These are phyloP conservation scores for Corynorhinus townsendii DNA, from an alignment of 2,113 vertebrate species.

Conservation along the genomic window DNA sequence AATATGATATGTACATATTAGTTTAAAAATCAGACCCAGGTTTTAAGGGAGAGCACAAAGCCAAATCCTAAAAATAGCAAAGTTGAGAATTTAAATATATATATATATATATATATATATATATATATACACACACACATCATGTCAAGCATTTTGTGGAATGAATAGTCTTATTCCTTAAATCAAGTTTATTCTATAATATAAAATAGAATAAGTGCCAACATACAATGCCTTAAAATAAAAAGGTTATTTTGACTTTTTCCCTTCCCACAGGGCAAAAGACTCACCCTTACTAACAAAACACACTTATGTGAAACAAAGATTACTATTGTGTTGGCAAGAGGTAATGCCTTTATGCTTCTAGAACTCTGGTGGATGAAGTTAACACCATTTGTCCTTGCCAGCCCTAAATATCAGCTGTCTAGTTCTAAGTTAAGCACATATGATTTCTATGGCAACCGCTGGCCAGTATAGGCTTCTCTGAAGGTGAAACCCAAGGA, in stretches of 20 bases:
- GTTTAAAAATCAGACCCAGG: neutral
- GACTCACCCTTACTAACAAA: neutral
- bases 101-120: too few relatives aligned
- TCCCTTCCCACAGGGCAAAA: neutral
- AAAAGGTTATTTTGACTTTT: neutral
- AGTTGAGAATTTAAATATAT: neutral
- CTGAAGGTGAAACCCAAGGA: neutral
- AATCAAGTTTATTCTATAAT: neutral
- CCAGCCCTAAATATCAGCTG: neutral
- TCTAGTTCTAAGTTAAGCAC: neutral
- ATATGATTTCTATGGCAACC: neutral
- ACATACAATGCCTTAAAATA: neutral
- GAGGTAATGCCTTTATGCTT: neutral
- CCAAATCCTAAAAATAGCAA: conserved; percentile 1
- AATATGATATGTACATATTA: neutral
- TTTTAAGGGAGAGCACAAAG: neutral
- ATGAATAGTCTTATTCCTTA: neutral
- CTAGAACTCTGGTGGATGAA: neutral
- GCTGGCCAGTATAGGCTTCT: neutral
- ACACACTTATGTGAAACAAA: neutral
- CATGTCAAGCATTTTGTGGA: neutral
- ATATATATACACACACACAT: too few relatives aligned
- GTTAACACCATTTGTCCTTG: neutral
- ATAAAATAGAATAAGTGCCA: neutral
- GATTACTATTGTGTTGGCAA: neutral